A percentile compares a stretch with the other conserved stretches of the same genome.
Evolutionary conservation across 1,140 invertebrate species (phyloP).

Genomic region (Magallana ariakensis): DNA sequence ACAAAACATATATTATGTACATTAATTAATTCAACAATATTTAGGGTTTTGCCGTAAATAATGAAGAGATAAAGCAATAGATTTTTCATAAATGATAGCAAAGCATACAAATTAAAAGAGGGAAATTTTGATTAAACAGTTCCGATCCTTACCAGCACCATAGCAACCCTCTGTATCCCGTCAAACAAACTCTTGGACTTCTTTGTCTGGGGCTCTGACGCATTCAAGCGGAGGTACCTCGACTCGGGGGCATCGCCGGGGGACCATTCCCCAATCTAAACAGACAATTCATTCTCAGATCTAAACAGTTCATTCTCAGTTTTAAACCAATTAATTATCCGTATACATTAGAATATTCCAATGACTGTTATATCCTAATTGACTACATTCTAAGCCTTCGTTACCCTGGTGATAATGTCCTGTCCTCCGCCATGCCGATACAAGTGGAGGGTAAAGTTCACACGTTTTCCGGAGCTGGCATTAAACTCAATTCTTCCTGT

Average conservation of each 20-base stretch:
- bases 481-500: constrained; percentile 71
- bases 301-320: too few species aligned
- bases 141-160: neutral
- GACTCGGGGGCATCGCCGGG: constrained; percentile 1
- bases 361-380: too few species aligned
- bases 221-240: neutral
- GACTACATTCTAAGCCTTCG: too few species aligned
- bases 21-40: too few species aligned
- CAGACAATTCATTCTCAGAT: neutral
- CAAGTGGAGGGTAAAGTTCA: constrained; percentile 68
- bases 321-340: too few species aligned
- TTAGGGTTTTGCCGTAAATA: too few species aligned
- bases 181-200: neutral
- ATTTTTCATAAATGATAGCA: too few species aligned
- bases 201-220: neutral
- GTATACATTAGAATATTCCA: too few species aligned
- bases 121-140: too few species aligned
- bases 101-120: too few species aligned
- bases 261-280: constrained; percentile 65
- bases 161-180: neutral
- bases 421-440: constrained; percentile 68
- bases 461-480: constrained; percentile 62
- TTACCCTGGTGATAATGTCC: constrained; percentile 65
- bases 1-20: too few species aligned
- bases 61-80: too few species aligned